Base-by-base conservation (phyloP, 2,888 invertebrate species). In the Pammene aurita region DNA sequence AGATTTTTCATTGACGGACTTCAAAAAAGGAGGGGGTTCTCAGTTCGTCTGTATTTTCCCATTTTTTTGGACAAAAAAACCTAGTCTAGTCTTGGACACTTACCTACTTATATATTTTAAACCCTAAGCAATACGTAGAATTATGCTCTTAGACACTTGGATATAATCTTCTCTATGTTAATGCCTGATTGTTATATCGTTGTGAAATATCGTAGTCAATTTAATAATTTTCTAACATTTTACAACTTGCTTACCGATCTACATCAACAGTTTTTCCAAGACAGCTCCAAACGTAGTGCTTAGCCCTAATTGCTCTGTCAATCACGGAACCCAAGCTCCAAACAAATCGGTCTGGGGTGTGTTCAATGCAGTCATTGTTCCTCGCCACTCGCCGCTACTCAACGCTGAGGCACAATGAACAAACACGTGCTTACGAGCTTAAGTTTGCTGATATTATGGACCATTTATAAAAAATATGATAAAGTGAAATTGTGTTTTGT, bases 351-450 rank as follows among this genome's bases (percentile, higher is more conserved):
- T 73, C 55, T 68, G 78, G 76, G 80, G 85, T 82, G 84, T 82
- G 86, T 82, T 83, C 81, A 79, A 76, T 74, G 79, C 75, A 71
- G 74, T 79, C 82, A 87, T 88, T 88, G 87, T 88, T 86, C 80
- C 76, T 16, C 76, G 67, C 72, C 76, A 70, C 72, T 72, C 67
- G 68, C 70, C 73, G 73, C 73, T 69, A 74, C 67, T 65, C 74
- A 76, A 61, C 75, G 74, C 72, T 38, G 62, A 9, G 38, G 62
- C 61, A 72, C 76, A 75, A 76, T 76, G 75, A 76, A 76, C 70
- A 70, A 70, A 66, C 66, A 70, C 70, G 70, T 66, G 66, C 66
- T 70, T 66, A 44, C 41, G 50, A 14, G 38, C 46, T 55, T 56
- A 57, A 61, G 60, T 57, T 66, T 50, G 48, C 61, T 70, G 62